Conservation (phyloP, 2,113 vertebrate genomes). For the Rana temporaria region DNA sequence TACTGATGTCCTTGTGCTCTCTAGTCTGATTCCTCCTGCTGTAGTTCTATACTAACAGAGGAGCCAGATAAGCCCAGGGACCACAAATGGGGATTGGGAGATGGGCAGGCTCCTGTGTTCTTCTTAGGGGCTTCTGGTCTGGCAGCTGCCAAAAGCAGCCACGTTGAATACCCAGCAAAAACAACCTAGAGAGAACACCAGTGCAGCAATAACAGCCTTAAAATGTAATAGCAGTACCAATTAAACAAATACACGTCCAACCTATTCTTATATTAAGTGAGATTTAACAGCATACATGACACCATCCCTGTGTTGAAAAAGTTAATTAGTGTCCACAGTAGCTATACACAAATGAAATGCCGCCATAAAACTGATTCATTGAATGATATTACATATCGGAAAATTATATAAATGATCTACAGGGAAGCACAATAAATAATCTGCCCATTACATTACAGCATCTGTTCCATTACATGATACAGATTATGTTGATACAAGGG, state of each 20-base stretch:
- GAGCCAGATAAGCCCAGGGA: too few species aligned
- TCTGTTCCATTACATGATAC: slow-evolving; percentile 54
- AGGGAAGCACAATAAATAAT: slow-evolving; percentile 60
- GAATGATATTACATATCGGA: not conserved
- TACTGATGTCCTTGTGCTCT: too few species aligned
- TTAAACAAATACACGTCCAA: too few species aligned
- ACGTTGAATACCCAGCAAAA: too few species aligned
- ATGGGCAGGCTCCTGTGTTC: too few species aligned
- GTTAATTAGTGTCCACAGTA: not conserved
- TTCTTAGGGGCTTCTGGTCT: too few species aligned
- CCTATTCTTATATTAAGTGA: too few species aligned
- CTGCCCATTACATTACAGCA: slow-evolving; percentile 61
- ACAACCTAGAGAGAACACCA: too few species aligned
- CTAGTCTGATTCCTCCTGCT: too few species aligned
- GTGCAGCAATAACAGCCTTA: not conserved
- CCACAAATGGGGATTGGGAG: too few species aligned
- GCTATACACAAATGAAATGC: not conserved
- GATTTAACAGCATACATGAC: not conserved
- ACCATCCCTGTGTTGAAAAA: not conserved
- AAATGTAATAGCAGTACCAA: not conserved
- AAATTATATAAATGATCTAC: slow-evolving; percentile 34
- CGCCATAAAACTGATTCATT: slow-evolving; percentile 9
- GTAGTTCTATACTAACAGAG: too few species aligned
- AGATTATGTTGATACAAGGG: slow-evolving; percentile 58
- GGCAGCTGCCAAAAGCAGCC: too few species aligned